These are phyloP conservation scores for Alca torda DNA, from an alignment of 2,797 vertebrate genomes.

Conservation along the genomic window DNA sequence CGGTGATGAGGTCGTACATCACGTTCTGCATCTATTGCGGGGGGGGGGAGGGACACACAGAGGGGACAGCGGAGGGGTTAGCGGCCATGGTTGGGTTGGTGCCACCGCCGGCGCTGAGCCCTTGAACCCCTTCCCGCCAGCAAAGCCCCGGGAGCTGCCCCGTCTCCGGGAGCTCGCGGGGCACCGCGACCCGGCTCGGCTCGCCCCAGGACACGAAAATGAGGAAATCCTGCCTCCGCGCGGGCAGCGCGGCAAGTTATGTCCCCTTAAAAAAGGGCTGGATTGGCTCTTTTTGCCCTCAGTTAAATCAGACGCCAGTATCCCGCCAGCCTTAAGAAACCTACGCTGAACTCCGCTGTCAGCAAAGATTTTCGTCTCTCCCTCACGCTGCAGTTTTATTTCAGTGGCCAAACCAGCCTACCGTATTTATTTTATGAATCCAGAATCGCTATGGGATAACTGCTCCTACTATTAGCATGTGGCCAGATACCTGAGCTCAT, in stretches of 20 bases:
- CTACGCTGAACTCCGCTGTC: conserved; percentile 77
- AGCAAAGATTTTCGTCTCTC: conserved; percentile 73
- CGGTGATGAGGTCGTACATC: conserved; percentile 75
- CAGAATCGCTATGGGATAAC: conserved; percentile 68
- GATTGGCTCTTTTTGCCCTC: conserved; percentile 79
- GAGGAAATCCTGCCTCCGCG: neutral
- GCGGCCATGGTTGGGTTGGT: neutral
- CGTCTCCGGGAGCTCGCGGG: neutral
- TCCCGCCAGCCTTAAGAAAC: conserved; percentile 77
- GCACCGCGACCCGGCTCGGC: neutral
- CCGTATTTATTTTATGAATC: conserved; percentile 79
- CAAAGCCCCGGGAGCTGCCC: neutral
- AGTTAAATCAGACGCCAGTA: conserved; percentile 79
- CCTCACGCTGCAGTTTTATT: conserved; percentile 80
- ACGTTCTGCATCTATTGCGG: conserved; percentile 78
- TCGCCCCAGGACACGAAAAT: neutral
- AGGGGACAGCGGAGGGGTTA: neutral
- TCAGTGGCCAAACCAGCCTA: conserved; percentile 82
- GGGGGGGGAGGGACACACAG: neutral
- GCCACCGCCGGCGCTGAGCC: neutral
- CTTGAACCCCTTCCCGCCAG: neutral
- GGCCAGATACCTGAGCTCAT: conserved; percentile 74
- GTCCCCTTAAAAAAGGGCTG: conserved; percentile 75
- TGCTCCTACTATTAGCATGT: conserved; percentile 62
- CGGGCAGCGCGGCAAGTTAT: neutral